Base-by-base conservation (phyloP, 2,888 invertebrate species). In the Caenorhabditis uteleia region DNA sequence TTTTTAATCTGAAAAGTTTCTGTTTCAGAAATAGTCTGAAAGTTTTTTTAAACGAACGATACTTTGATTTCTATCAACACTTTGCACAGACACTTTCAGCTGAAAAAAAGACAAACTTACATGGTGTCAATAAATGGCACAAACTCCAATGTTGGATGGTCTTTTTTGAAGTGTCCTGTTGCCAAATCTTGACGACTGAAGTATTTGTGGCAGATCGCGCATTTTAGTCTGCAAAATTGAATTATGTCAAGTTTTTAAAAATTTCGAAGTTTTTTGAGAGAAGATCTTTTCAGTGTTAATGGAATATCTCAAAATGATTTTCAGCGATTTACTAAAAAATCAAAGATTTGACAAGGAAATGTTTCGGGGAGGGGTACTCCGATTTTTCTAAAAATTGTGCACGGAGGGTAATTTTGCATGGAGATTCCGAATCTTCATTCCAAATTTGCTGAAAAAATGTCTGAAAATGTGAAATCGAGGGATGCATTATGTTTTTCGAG, bases 181-280 rank as follows among this genome's bases (percentile, higher is more conserved):
- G 54, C 58, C 34, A 65, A 40, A 47, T 65, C 65, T 43, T 58
- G 65, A 16, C 65, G 54, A 46, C 58, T 58, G 43, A 65, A 65
- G 31, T 46, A 65, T 40, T 65, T 65, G 51, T 65, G 38, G 25
- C 65, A 65, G 21, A 65, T 16, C 4, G 54, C 40, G 27, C 65
- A 65, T 55, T 55, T 58, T 27, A 65, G 21, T 18, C 61, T 61
- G 55, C 39, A 55, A 61, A 27, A 26, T 14, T 7, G 14, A 7
- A 26, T 23, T 31, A n/a, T 5, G n/a, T n/a, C n/a, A n/a, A n/a
- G 25, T 12, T 47, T 39, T 18, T 29, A 14, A 20, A 8, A 36
- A 25, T 7, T 21, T n/a, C n/a, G n/a, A n/a, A n/a, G n/a, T n/a
- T n/a, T 29, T 29, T 29, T 29, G 31, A 10, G 31, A 29, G n/a